phyloP scores from a whole-genome alignment of 2,888 invertebrate genomes.

The Corbicula japonica region DNA sequence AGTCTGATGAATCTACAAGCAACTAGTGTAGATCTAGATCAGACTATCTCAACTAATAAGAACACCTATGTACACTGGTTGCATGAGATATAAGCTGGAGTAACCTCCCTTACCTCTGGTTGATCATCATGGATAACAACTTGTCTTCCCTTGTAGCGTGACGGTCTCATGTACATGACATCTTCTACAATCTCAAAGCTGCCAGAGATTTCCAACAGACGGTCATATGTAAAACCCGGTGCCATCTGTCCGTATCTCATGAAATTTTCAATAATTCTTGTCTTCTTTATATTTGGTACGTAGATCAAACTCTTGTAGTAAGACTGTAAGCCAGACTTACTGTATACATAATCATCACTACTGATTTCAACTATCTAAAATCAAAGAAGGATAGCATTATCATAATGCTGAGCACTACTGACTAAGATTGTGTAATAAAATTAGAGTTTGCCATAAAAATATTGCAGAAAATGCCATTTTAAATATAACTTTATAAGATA shows the following conservation, averaged over 20 bases:
- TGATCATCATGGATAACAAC: constrained; percentile 52
- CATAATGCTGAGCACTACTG: no score
- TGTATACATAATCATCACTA: neutral
- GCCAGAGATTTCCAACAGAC: constrained; percentile 25
- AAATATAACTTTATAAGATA: no score
- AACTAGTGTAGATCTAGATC: no score
- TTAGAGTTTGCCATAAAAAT: no score
- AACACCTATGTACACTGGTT: no score
- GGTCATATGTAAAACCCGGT: constrained; percentile 19
- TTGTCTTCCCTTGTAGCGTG: constrained; percentile 50
- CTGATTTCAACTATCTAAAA: no score
- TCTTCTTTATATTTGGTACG: constrained; percentile 43
- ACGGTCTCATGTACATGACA: constrained; percentile 47
- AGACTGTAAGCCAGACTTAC: neutral
- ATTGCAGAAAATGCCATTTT: no score
- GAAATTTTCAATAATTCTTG: constrained; percentile 46
- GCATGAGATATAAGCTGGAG: neutral
- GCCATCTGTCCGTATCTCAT: constrained; percentile 4
- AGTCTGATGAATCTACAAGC: no score
- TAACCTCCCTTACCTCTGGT: constrained; percentile 33
- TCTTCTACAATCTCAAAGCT: constrained; percentile 45
- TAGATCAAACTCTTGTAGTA: constrained; percentile 40
- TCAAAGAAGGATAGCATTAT: no score
- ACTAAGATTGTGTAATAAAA: no score
- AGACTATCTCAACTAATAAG: no score